Base-by-base conservation (phyloP, 2,888 invertebrate species). In the Ganaspis brasiliensis region DNA sequence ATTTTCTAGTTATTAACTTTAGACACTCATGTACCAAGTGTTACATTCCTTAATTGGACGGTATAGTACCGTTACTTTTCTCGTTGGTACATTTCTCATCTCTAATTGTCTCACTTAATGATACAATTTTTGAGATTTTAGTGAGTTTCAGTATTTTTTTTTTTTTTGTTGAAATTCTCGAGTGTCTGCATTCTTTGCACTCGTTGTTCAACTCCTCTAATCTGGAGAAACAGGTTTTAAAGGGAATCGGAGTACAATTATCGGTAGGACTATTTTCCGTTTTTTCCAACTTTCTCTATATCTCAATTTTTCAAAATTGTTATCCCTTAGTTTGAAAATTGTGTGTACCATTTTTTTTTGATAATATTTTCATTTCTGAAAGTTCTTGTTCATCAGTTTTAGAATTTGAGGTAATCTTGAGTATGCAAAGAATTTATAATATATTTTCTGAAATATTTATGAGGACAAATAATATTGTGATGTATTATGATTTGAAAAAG, bases 21-120 rank as follows among this genome's bases (percentile, higher is more conserved):
- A 45, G 67, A 45, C 26, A 45, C 67, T 24, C 67, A 67, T 67
- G 67, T 67, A 67, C 67, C 67, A 67, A 67, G 67, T 67, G 67
- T 24, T 67, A 40, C 67, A 67, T 67, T 67, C 67, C 24, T 67
- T 67, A 24, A 67, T 67, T 24, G 67, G 67, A 67, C 67, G 67
- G 67, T 67, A 67, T 24, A 67, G 67, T 21, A 67, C 67, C 67
- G 67, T 67, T 67, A 67, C 67, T 45, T 67, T 67, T 45, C 67
- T 67, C 26, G 67, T 67, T 24, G 67, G 67, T 45, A 67, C 67
- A 45, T 67, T 40, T 67, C 40, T 67, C 45, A 67, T 40, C 19
- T 67, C 67, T 45, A 67, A 67, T 45, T 67, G 24, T 45, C 24
- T 67, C 67, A 67, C 67, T 45, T 63, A 40, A 40, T 67, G 67